A percentile compares a stretch with the other conserved stretches of the same genome.
phyloP scores from a whole-genome alignment of 53 echinoderm and acorn worm species.

The Echinarachnius parma region DNA sequence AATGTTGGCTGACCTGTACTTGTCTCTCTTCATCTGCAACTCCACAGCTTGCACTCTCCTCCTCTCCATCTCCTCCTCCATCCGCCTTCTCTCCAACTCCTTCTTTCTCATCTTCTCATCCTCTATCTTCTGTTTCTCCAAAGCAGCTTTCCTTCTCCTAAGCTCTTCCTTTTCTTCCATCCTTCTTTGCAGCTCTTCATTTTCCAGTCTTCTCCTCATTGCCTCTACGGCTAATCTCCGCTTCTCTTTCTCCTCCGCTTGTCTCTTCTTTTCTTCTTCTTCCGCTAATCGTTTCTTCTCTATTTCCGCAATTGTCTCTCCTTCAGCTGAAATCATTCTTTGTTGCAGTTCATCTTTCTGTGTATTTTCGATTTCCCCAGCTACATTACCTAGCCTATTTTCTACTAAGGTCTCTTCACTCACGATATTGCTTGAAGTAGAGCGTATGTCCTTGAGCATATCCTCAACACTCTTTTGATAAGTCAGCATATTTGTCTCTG shows the following conservation, averaged over 20 bases:
- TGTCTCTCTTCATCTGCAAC: constrained; percentile 29
- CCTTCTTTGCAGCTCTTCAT: neutral
- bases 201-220: neutral
- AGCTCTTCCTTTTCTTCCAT: neutral
- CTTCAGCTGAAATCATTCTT: too few relatives aligned
- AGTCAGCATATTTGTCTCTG: too few relatives aligned
- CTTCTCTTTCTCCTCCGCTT: neutral
- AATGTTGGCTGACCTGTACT: constrained; percentile 33
- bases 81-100: constrained; percentile 21
- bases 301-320: too few relatives aligned
- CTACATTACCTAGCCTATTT: too few relatives aligned
- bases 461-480: too few relatives aligned
- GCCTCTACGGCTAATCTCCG: too few relatives aligned
- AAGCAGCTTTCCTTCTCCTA: neutral
- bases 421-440: too few relatives aligned
- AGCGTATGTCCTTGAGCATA: too few relatives aligned
- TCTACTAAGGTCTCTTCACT: too few relatives aligned
- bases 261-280: constrained; percentile 3
- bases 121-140: constrained; percentile 8
- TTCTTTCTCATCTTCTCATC: constrained; percentile 28
- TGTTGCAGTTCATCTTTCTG: too few relatives aligned
- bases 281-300: neutral
- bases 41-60: constrained; percentile 10
- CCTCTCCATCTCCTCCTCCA: constrained; percentile 23
- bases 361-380: too few relatives aligned